Evolutionary conservation across 2,888 invertebrate species (phyloP).

Genomic region (Elmis aenea): DNA sequence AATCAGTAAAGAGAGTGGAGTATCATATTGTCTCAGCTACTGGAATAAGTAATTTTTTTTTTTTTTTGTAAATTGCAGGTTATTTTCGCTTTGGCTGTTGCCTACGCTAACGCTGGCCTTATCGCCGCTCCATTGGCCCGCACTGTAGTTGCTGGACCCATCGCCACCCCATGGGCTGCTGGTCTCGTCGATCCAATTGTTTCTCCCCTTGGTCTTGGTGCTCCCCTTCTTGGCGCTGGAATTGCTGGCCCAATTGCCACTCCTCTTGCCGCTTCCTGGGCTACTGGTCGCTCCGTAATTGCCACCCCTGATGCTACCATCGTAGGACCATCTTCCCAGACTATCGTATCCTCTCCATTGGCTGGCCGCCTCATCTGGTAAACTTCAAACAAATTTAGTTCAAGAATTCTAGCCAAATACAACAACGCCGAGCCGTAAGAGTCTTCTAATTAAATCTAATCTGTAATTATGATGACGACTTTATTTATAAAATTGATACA

Average conservation of each 20-base stretch:
- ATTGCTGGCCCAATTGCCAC: constrained; percentile 4
- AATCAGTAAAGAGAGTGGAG: too few relatives aligned
- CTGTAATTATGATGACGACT: too few relatives aligned
- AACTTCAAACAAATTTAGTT: neutral
- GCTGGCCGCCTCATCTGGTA: constrained; percentile 6
- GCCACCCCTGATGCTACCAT: constrained; percentile 10
- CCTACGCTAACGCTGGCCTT: constrained; percentile 12
- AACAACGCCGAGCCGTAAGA: too few relatives aligned
- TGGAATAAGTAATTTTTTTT: too few relatives aligned
- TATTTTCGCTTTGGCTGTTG: constrained; percentile 11
- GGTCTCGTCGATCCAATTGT: constrained; percentile 1
- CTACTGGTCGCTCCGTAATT: constrained; percentile 8
- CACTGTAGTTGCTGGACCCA: constrained; percentile 6
- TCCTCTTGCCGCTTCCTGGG: constrained; percentile 9
- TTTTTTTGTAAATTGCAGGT: constrained; percentile 2
- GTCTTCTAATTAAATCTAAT: too few relatives aligned
- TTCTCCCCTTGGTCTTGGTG: neutral
- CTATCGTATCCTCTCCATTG: constrained; percentile 2
- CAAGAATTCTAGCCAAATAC: too few relatives aligned
- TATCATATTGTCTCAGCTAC: too few relatives aligned
- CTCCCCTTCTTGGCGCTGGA: neutral
- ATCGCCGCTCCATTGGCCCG: constrained; percentile 12
- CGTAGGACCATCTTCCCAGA: constrained; percentile 6
- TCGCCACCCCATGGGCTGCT: constrained; percentile 2
- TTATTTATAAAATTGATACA: too few relatives aligned